A percentile compares a stretch with the other conserved stretches of the same genome.
Conservation (phyloP, 2,797 vertebrate species). For the Acanthornis magna region DNA sequence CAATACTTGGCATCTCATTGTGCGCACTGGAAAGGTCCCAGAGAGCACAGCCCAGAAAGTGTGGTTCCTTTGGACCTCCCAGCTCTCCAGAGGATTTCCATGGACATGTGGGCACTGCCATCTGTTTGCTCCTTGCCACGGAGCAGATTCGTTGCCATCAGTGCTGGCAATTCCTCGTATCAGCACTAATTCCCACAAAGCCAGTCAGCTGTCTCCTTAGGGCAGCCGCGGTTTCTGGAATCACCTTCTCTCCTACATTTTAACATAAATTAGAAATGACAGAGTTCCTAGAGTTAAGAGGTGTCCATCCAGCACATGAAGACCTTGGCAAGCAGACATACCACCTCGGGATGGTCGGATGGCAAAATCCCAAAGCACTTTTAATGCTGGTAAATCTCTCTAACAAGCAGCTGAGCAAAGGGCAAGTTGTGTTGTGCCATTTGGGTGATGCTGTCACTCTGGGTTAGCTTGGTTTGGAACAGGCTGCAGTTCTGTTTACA, state of each 20-base stretch:
- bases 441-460: constrained; percentile 28
- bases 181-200: neutral
- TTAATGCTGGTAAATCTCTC: neutral
- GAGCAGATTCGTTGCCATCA: neutral
- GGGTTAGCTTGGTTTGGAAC: neutral
- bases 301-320: neutral
- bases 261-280: neutral
- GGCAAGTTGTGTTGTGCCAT: neutral
- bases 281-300: constrained; percentile 16
- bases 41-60: neutral
- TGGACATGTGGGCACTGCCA: neutral
- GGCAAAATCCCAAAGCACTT: neutral
- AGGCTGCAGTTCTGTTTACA: neutral
- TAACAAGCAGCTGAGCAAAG: constrained; percentile 21
- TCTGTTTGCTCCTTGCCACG: neutral
- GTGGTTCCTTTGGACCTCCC: neutral
- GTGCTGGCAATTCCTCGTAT: neutral
- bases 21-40: neutral
- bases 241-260: neutral
- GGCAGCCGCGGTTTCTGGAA: neutral
- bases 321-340: neutral
- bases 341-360: neutral
- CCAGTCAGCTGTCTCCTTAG: neutral
- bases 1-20: neutral
- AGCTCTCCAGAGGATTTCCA: neutral